These are phyloP conservation scores for Limenitis camilla DNA, from an alignment of 2,888 invertebrate genomes.

Conservation along the genomic window DNA sequence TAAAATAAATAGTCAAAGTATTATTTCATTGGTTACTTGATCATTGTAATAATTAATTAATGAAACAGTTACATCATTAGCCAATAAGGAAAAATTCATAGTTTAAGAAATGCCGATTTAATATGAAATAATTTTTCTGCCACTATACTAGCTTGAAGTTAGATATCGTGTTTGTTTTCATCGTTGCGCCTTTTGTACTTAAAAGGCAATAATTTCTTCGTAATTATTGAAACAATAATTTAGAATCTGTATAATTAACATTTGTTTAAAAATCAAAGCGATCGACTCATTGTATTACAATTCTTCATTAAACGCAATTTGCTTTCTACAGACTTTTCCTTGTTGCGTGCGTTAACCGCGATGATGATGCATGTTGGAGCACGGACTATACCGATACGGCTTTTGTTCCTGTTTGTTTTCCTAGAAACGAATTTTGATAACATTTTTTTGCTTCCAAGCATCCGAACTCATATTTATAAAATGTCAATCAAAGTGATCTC, in stretches of 20 bases:
- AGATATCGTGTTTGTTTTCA: no score
- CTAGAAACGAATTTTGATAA: conserved; percentile 12
- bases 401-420: conserved; percentile 16
- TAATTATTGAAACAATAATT: no score
- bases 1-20: no score
- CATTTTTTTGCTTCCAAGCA: conserved; percentile 17
- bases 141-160: no score
- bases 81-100: no score
- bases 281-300: conserved; percentile 1
- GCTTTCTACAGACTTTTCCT: conserved; percentile 25
- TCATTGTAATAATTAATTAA: no score
- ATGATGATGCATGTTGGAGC: conserved; percentile 18
- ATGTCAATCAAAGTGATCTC: conserved; percentile 19
- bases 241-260: neutral
- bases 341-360: conserved; percentile 20
- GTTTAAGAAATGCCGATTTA: no score
- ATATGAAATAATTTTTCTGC: no score
- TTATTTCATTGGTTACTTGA: no score
- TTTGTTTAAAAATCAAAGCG: neutral
- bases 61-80: no score
- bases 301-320: conserved; percentile 9
- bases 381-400: conserved; percentile 9
- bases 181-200: no score
- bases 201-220: no score
- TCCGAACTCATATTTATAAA: conserved; percentile 13